Evolutionary conservation across 2,113 vertebrate genomes (phyloP), one percentile per base, ranked within the genome.

Genomic region (Microcebus tavaratra): DNA sequence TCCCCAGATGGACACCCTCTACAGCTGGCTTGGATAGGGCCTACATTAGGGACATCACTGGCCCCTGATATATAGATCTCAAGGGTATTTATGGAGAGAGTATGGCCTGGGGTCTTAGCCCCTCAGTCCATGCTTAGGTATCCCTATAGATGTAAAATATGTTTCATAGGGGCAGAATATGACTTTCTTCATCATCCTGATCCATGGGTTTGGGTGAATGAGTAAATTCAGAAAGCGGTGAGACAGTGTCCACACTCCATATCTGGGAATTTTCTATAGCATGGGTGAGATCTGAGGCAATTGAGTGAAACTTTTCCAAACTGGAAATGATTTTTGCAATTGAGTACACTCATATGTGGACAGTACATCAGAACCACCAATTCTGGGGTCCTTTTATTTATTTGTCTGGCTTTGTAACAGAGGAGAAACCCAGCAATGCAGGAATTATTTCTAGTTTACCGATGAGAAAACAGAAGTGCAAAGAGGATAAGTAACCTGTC

Each of bases 131-230:
- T 23, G 20, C 8, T 34, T 20, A 68, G 78, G 20, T 3, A 6
- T 75, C 45, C 14, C 17, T 36, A 2, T 10, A 12, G 27, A 29
- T 15, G 36, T 23, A 31, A 23, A 31, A n/a, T 0, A 0, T 50
- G 36, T 42, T 85, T 53, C 31, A 29, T 4, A 21, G 21, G 23
- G 15, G 36, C 31, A 85, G 50, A 59, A 45, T 12, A 13, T 29
- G 53, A 9, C 61, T 85, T 12, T 78, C 21, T 48, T 90, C 18
- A 84, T 12, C 36, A 78, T 29, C 70, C 20, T 90, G 14, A 29
- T 78, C 48, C 3, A 8, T 2, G 36, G n/a, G 48, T 23, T 34
- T 76, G 31, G 36, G 4, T 70, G 65, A 50, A 29, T n/a, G 45
- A 72, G 10, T 42, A 21, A 53, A 45, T 36, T 57, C 21, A 21